Evolutionary conservation across 2,888 invertebrate genomes (phyloP).

Genomic region (Thera obeliscata): DNA sequence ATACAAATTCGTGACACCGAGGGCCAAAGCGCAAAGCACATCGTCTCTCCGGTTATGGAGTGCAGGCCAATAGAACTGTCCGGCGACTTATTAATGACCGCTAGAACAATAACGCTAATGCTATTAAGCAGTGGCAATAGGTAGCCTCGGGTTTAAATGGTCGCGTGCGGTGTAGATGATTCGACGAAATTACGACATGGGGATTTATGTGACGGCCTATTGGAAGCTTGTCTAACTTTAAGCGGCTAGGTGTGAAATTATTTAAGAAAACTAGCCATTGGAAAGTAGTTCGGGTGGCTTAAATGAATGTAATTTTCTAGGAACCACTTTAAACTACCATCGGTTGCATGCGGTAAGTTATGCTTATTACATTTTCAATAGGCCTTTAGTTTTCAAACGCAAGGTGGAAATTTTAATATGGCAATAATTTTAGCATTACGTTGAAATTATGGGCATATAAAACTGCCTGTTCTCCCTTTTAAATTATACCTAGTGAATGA

Average conservation of each 20-base stretch:
- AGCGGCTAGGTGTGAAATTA: constrained; percentile 3
- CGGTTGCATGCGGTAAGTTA: constrained; percentile 9
- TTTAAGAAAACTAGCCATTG: neutral
- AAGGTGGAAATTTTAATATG: constrained; percentile 24
- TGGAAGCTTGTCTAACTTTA: constrained; percentile 26
- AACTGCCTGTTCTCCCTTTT: constrained; percentile 22
- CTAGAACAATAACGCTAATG: constrained; percentile 77
- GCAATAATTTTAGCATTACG: constrained; percentile 18
- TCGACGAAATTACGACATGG: constrained; percentile 38
- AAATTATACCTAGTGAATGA: constrained; percentile 22
- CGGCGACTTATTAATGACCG: constrained; percentile 74
- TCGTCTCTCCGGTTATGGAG: constrained; percentile 68
- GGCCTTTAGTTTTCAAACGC: constrained; percentile 22
- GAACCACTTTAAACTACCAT: constrained; percentile 19
- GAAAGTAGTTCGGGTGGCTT: neutral
- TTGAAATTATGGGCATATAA: constrained; percentile 23
- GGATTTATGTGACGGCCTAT: constrained; percentile 31
- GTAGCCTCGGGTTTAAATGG: constrained; percentile 61
- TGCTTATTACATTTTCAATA: constrained; percentile 24
- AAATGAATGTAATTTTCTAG: constrained; percentile 17
- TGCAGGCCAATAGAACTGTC: constrained; percentile 77
- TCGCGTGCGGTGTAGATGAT: constrained; percentile 48
- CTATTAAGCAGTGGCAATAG: constrained; percentile 73
- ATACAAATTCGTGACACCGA: constrained; percentile 75
- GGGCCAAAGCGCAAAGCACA: constrained; percentile 50